A percentile compares a stretch with the other conserved stretches of the same genome.
phyloP scores from a whole-genome alignment of 1,140 invertebrate genomes.

The Stegodyphus dumicola region DNA sequence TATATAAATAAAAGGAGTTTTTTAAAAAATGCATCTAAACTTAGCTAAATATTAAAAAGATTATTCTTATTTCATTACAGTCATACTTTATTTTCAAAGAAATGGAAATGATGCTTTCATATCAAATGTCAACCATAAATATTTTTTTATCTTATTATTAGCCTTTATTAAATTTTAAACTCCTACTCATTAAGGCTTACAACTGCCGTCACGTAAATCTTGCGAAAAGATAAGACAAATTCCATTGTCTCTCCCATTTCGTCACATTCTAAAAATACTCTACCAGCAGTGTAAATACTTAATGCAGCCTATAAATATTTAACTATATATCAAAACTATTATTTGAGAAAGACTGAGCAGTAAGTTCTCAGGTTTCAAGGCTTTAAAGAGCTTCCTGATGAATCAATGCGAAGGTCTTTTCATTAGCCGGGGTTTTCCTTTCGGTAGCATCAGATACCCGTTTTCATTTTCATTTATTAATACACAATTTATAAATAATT shows the following conservation, averaged over 20 bases:
- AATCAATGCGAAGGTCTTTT: neutral
- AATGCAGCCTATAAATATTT: constrained; percentile 48
- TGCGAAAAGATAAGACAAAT: neutral
- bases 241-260: neutral
- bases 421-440: neutral
- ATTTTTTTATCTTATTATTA: neutral
- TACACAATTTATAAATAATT: too few species aligned
- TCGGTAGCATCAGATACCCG: too few species aligned
- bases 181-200: neutral
- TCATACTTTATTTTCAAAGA: too few species aligned
- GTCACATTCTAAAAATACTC: constrained; percentile 38
- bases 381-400: neutral
- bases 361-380: neutral
- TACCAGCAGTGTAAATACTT: constrained; percentile 45
- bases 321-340: constrained; percentile 9
- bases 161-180: neutral
- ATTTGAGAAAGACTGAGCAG: neutral
- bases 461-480: too few species aligned
- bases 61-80: too few species aligned
- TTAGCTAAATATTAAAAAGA: too few species aligned
- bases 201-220: too few species aligned
- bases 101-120: too few species aligned
- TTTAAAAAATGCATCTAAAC: too few species aligned
- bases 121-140: too few species aligned
- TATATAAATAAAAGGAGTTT: too few species aligned